Evolutionary conservation across 1,140 invertebrate genomes (phyloP).

Genomic region (Drosophila pseudoobscura): DNA sequence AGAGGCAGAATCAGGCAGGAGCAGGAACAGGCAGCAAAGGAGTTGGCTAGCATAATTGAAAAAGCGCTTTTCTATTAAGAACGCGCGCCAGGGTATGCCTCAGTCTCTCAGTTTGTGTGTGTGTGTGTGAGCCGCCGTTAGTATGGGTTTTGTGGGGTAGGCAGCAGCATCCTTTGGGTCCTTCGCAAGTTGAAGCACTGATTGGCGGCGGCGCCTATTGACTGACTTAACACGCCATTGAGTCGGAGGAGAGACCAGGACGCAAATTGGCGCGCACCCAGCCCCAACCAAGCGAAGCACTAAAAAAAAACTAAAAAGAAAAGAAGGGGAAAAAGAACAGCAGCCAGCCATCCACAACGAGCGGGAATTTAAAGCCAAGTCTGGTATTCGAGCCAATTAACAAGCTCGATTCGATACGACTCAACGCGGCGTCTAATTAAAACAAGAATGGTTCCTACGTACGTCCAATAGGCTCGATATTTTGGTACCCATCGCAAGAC

Average conservation of each 20-base stretch:
- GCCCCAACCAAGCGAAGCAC: conserved; percentile 32
- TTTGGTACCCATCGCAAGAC: no score
- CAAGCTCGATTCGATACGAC: conserved; percentile 43
- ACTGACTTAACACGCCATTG: conserved; percentile 81
- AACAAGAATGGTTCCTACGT: conserved; percentile 34
- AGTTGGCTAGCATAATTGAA: conserved; percentile 80
- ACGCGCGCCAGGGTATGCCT: conserved; percentile 48
- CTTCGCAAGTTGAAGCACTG: conserved; percentile 68
- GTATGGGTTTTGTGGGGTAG: no score
- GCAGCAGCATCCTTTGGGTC: conserved; percentile 8
- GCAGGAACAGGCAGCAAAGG: conserved; percentile 57
- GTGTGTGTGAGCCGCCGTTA: not conserved
- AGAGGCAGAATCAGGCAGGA: not conserved
- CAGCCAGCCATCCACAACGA: conserved; percentile 28
- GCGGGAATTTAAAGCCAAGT: conserved; percentile 53
- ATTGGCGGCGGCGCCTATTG: conserved; percentile 80
- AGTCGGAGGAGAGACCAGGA: conserved; percentile 48
- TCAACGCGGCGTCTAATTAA: conserved; percentile 64
- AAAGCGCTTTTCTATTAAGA: conserved; percentile 82
- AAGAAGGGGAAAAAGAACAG: conserved; percentile 32
- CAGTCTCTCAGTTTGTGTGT: conserved; percentile 12
- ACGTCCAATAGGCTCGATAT: no score
- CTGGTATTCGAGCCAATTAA: conserved; percentile 67
- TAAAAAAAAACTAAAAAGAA: conserved; percentile 31
- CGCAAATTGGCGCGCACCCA: conserved; percentile 67